phyloP scores from a whole-genome alignment of 2,888 invertebrate genomes.

The Crioceris asparagi region DNA sequence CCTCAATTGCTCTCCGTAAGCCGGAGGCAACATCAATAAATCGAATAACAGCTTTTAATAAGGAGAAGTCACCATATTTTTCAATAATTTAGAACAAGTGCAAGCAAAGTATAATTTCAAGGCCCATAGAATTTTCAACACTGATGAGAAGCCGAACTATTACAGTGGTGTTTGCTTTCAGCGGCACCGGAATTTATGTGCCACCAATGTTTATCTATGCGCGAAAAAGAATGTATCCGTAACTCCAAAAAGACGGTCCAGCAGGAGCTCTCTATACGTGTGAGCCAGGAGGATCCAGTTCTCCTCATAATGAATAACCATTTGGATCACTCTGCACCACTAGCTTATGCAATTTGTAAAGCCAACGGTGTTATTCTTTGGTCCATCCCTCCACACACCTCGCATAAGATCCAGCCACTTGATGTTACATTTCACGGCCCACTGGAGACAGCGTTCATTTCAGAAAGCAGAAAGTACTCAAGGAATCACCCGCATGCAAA shows the following conservation, averaged over 20 bases:
- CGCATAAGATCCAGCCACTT: neutral
- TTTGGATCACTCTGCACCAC: neutral
- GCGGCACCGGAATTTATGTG: neutral
- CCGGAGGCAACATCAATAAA: no score
- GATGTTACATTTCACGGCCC: neutral
- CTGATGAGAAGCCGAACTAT: neutral
- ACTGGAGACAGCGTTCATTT: neutral
- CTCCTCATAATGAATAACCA: neutral
- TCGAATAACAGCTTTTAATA: no score
- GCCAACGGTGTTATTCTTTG: neutral
- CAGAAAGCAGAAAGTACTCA: no score
- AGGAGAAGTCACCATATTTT: no score
- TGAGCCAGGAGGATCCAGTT: neutral
- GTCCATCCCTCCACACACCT: neutral
- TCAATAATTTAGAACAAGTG: no score
- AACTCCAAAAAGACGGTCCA: neutral
- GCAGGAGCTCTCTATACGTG: neutral
- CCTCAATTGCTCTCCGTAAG: no score
- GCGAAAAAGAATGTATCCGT: neutral
- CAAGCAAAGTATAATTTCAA: no score
- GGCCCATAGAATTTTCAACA: no score
- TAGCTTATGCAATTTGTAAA: neutral
- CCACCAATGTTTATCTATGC: neutral
- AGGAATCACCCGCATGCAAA: no score
- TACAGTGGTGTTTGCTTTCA: neutral